Evolutionary conservation across 92 coral and sea anemone genomes (phyloP), one percentile per base, ranked within the genome.

Genomic region (Parazoanthus darwini): DNA sequence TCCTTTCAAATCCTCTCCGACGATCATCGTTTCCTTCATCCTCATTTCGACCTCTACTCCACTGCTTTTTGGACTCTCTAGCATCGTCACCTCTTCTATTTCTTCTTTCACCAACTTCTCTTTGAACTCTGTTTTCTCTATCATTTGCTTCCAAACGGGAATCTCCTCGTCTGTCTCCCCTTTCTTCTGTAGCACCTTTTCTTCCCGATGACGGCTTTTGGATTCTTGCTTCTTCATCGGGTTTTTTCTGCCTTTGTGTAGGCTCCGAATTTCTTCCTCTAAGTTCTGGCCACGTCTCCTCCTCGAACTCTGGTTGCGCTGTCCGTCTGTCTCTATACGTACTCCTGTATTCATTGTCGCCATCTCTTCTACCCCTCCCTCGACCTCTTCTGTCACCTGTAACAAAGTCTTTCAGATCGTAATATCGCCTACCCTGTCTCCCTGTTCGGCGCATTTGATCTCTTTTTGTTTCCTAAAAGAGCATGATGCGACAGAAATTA

Each of bases 391-490:
- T 86, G 43, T 89, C 88, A 56, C 74, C 79, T 42, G 86, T 89
- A 18, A 95, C 91, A 87, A 95, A 95, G 77, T 95, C 98, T 74
- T 90, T 81, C 4, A 95, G 77, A 26, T 95, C 93, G 74, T 92
- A 95, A 6, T 89, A 86, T 14, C 92, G 81, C 82, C 94, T 88
- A 3, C 98, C 96, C 79, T 90, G 86, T 14, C 92, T 94, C 15
- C 98, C 98, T 43, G 92, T 83, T 74, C 94, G 87, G 67, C 94
- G 76, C 70, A 90, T 81, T 1, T 88, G 93, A 16, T 80, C 74
- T 73, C 88, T 36, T 63, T 70, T 81, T 37, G 94, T 11, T 54
- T 82, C 70, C 96, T 93, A 59, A 58, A 73, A 38, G 0, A 58
- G 44, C 56, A 42, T 82, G 78, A n/a, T 29, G 23, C 59, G 63